Evolutionary conservation across 2,888 invertebrate species (phyloP).

Genomic region (Drosophila dives): DNA sequence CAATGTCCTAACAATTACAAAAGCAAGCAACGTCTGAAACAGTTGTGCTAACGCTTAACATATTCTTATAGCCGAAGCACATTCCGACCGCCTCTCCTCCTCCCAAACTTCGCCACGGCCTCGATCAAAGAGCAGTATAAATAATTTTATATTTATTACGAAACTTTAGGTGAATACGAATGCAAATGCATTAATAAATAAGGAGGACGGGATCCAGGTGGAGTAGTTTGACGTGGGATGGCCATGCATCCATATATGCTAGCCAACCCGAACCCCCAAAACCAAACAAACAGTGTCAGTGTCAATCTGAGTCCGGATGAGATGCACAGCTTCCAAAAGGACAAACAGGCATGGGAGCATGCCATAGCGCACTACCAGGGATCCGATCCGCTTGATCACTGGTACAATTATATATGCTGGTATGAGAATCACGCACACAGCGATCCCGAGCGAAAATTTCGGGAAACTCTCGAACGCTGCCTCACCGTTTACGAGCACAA

Average conservation of each 20-base stretch:
- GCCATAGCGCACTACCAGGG: slow-evolving; percentile 93
- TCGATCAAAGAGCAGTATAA: slow-evolving; percentile 48
- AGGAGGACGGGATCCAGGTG: slow-evolving; percentile 11
- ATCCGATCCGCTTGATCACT: slow-evolving; percentile 94
- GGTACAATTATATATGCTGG: slow-evolving; percentile 97
- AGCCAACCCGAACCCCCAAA: slow-evolving; percentile 59
- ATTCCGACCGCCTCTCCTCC: neutral
- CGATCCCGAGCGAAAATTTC: slow-evolving; percentile 96
- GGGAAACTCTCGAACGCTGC: slow-evolving; percentile 94
- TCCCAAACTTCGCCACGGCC: slow-evolving; percentile 19
- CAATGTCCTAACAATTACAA: slow-evolving; percentile 11
- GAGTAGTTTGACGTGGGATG: slow-evolving; percentile 42
- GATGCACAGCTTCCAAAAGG: slow-evolving; percentile 83
- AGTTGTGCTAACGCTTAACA: slow-evolving; percentile 8
- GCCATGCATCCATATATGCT: slow-evolving; percentile 77
- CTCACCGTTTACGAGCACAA: slow-evolving; percentile 92
- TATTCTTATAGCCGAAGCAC: slow-evolving; percentile 9
- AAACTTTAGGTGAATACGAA: slow-evolving; percentile 36
- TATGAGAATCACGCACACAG: slow-evolving; percentile 90
- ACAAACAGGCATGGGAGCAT: slow-evolving; percentile 90
- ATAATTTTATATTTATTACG: slow-evolving; percentile 58
- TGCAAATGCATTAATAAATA: slow-evolving; percentile 37
- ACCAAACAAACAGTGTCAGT: slow-evolving; percentile 47
- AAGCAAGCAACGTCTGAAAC: neutral
- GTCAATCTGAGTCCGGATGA: slow-evolving; percentile 72